phyloP scores from a whole-genome alignment of 2,888 invertebrate genomes.

The Drosophila suboccidentalis region DNA sequence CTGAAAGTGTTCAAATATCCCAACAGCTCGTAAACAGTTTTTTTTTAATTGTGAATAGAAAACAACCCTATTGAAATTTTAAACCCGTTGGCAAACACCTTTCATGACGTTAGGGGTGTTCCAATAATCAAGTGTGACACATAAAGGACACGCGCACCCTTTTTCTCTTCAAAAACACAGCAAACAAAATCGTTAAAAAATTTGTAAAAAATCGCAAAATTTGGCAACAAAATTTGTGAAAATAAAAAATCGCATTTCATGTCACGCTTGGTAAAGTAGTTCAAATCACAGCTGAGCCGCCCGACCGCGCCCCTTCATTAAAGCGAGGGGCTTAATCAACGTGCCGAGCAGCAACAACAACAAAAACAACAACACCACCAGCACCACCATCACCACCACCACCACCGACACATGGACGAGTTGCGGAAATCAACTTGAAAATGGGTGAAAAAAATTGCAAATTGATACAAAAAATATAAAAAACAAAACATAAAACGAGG shows the following conservation, averaged over 20 bases:
- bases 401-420: slow-evolving; percentile 41
- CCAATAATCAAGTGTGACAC: slow-evolving; percentile 78
- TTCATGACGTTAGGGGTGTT: slow-evolving; percentile 58
- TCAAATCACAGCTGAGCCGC: slow-evolving; percentile 67
- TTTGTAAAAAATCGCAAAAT: slow-evolving; percentile 41
- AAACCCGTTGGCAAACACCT: slow-evolving; percentile 53
- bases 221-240: slow-evolving; percentile 28
- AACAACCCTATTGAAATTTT: slow-evolving; percentile 37
- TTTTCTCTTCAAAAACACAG: slow-evolving; percentile 54
- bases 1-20: neutral
- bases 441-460: slow-evolving; percentile 76
- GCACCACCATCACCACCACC: slow-evolving; percentile 34
- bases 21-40: neutral
- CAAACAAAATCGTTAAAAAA: slow-evolving; percentile 55
- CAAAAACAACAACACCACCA: slow-evolving; percentile 33
- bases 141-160: slow-evolving; percentile 69
- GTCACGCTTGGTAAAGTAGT: slow-evolving; percentile 70
- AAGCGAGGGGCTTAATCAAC: slow-evolving; percentile 61
- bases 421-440: slow-evolving; percentile 76
- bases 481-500: slow-evolving; percentile 48
- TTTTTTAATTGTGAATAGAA: slow-evolving; percentile 8
- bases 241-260: slow-evolving; percentile 62
- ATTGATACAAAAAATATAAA: slow-evolving; percentile 73
- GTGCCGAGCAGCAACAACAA: slow-evolving; percentile 34
- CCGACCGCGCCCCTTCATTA: slow-evolving; percentile 72